Base-by-base conservation (phyloP, 2,888 invertebrate species). In the Thera obeliscata region DNA sequence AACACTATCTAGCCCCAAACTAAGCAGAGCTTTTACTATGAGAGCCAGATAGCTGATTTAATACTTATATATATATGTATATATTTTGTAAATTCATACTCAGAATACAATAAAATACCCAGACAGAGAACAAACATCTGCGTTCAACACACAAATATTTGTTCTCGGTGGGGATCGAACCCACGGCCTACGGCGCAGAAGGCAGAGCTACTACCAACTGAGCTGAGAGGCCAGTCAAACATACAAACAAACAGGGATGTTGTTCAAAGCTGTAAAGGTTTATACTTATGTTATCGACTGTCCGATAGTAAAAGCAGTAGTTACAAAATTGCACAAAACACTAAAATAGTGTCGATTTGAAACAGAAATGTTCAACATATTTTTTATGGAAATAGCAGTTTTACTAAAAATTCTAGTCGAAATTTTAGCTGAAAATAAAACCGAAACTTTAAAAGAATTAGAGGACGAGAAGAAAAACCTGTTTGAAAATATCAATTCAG, bases 391-490 rank as follows among this genome's bases (percentile, higher is more conserved):
- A 58, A 54, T 62, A 48, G 5, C 50, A n/a, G 9, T 69, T 48
- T 41, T 66, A 48, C 3, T 66, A 7, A 49, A 63, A 55, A 43
- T 69, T 43, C 12, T 65, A 8, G 46, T 22, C 0, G 11, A 50
- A 36, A 11, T 48, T 41, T 49, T 33, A n/a, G 58, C 58, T n/a
- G 61, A 66, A 43, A 70, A 56, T 11, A 71, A 66, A 57, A 64
- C 75, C 3, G 67, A 76, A n/a, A 70, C 76, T 38, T 78, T 85
- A 61, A 36, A 74, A 66, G 71, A 73, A 8, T 69, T 88, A 36
- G 80, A 86, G 68, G 78, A 75, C 58, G 73, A 83, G 41, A 87
- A 83, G 68, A 64, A 63, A 43, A 73, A 81, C 12, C 61, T 89
- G 2, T 78, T 74, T 9, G 74, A 71, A 52, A 64, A 85, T 77